A percentile compares a stretch with the other conserved stretches of the same genome.
Evolutionary conservation across 2,797 vertebrate genomes (phyloP).

Genomic region (Sebastes paucispinis): DNA sequence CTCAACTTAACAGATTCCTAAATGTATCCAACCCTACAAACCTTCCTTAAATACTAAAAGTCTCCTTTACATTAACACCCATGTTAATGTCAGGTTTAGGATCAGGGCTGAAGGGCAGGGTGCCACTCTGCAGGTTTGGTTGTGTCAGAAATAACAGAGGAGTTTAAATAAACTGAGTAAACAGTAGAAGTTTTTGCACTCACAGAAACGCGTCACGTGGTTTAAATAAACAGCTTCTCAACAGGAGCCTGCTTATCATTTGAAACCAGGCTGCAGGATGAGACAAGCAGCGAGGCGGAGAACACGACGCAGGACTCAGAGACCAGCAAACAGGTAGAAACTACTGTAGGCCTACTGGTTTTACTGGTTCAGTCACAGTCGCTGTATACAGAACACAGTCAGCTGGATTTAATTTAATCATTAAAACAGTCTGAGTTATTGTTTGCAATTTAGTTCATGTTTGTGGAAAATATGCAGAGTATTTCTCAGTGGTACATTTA

Average conservation of each 20-base stretch:
- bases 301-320: not conserved
- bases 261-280: constrained; percentile 15
- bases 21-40: fast-evolving
- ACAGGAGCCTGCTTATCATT: constrained; percentile 34
- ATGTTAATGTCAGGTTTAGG: too few species aligned
- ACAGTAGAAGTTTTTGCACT: too few species aligned
- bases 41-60: too few species aligned
- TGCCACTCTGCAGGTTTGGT: not conserved
- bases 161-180: not conserved
- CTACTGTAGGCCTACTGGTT: not conserved
- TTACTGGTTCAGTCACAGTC: not conserved
- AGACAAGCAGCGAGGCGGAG: not conserved
- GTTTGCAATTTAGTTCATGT: not conserved
- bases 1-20: too few species aligned
- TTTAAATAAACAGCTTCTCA: not conserved
- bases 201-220: not conserved
- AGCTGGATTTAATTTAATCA: not conserved
- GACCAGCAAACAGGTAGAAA: not conserved
- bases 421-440: not conserved
- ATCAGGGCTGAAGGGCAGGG: too few species aligned
- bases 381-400: too few species aligned
- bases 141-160: fast-evolving
- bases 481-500: not conserved
- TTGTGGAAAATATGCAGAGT: not conserved
- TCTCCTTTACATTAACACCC: too few species aligned